These are phyloP conservation scores for Vultur gryphus DNA, from an alignment of 2,797 vertebrate species.

Conservation along the genomic window DNA sequence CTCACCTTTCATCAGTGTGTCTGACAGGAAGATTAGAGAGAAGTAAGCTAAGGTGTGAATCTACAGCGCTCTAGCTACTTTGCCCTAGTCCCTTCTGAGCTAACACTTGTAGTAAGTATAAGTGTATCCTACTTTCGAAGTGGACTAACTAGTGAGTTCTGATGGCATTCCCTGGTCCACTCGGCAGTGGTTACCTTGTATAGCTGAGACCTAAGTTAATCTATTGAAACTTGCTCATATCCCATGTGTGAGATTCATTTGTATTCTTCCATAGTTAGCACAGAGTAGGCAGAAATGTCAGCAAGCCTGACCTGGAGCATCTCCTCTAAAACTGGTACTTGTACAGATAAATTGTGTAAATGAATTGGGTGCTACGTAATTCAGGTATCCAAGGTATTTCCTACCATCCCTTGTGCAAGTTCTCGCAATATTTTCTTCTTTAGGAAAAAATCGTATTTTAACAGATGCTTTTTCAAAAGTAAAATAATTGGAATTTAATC, in stretches of 20 bases:
- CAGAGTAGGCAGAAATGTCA: background rate
- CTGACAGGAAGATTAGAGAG: background rate
- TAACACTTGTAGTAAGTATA: background rate
- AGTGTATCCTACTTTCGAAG: background rate
- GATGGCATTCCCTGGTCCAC: background rate
- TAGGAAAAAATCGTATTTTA: background rate
- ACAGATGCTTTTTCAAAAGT: background rate
- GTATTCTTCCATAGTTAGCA: background rate
- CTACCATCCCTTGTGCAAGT: background rate
- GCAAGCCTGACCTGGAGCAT: background rate
- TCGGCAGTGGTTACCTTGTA: background rate
- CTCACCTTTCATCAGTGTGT: background rate
- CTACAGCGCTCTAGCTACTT: background rate
- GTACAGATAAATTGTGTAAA: background rate
- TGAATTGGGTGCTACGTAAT: background rate
- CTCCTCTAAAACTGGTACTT: background rate
- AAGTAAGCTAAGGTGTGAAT: background rate
- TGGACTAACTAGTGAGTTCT: background rate
- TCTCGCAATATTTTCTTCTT: background rate
- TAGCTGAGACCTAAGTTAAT: background rate
- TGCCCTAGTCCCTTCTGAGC: background rate
- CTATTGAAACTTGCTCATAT: background rate
- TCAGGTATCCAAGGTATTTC: background rate
- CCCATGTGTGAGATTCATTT: background rate
- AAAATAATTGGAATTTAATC: background rate